Evolutionary conservation across 1,140 invertebrate species (phyloP).

Genomic region (Pararge aegeria): DNA sequence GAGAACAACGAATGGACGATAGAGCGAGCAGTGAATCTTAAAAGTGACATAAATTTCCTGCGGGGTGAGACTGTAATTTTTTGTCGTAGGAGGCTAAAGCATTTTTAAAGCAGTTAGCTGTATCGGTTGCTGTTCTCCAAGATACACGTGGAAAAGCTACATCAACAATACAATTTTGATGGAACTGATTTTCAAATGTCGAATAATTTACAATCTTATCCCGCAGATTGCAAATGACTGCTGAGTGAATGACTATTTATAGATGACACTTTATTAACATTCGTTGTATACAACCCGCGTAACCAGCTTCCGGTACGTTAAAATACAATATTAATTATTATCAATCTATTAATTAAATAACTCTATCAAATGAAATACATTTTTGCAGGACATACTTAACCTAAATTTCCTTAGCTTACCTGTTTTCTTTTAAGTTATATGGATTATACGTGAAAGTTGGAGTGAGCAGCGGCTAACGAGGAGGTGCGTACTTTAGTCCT

Average conservation of each 20-base stretch:
- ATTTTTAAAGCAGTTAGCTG: no score
- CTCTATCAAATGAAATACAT: constrained; percentile 74
- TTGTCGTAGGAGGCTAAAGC: no score
- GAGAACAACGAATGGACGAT: constrained; percentile 2
- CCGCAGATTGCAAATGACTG: no score
- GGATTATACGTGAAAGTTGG: constrained; percentile 32
- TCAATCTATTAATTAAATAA: constrained; percentile 39
- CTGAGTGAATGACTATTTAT: constrained; percentile 1
- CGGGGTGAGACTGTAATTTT: no score
- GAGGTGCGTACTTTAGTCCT: constrained; percentile 29
- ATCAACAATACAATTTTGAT: no score
- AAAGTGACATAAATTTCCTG: constrained; percentile 19
- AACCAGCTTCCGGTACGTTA: constrained; percentile 38
- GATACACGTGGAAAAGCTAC: no score
- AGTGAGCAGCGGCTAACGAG: constrained; percentile 45
- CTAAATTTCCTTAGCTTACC: constrained; percentile 63
- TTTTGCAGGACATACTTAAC: constrained; percentile 62
- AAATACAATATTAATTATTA: constrained; percentile 47
- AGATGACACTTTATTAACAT: constrained; percentile 34
- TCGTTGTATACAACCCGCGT: constrained; percentile 71
- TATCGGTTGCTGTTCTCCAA: no score
- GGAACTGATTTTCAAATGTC: no score
- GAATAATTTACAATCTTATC: no score
- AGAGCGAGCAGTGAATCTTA: not conserved
- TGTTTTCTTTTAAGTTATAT: constrained; percentile 64